A percentile compares a stretch with the other conserved stretches of the same genome.
Evolutionary conservation across 2,888 invertebrate species (phyloP).

Genomic region (Auanema freiburgensis): DNA sequence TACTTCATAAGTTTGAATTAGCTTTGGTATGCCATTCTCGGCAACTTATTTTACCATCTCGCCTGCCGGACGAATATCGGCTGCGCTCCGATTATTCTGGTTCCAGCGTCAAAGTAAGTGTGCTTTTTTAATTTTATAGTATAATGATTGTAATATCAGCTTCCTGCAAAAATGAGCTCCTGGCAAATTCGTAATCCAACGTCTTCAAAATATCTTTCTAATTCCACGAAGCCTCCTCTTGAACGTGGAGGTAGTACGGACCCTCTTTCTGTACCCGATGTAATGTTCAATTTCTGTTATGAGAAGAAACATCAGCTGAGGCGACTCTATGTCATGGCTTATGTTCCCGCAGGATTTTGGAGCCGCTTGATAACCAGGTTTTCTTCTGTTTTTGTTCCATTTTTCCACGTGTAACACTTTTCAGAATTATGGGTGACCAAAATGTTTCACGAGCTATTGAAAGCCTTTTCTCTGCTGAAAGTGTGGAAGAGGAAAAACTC

Average conservation of each 20-base stretch:
- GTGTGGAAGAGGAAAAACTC: slow-evolving; percentile 19
- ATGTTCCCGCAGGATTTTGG: slow-evolving; percentile 98
- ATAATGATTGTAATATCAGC: slow-evolving; percentile 2
- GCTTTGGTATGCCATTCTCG: slow-evolving; percentile 93
- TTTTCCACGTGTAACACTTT: background rate
- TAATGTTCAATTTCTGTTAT: slow-evolving; percentile 19
- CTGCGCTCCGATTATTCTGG: slow-evolving; percentile 66
- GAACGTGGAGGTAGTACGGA: background rate
- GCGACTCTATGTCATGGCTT: slow-evolving; percentile 76
- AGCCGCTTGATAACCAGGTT: slow-evolving; percentile 82
- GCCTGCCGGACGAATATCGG: slow-evolving; percentile 82
- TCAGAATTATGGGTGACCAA: slow-evolving; percentile 52
- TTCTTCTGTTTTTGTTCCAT: background rate
- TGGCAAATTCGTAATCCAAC: slow-evolving; percentile 16
- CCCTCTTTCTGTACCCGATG: background rate
- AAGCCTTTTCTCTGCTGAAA: slow-evolving; percentile 29
- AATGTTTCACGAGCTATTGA: slow-evolving; percentile 39
- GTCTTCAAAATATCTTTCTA: background rate
- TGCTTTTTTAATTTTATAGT: too few relatives aligned
- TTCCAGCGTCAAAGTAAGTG: slow-evolving; percentile 65
- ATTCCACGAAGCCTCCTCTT: background rate
- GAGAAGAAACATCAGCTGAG: slow-evolving; percentile 49
- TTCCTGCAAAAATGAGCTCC: slow-evolving; percentile 14
- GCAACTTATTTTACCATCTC: slow-evolving; percentile 85
- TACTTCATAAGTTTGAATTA: slow-evolving; percentile 68